Evolutionary conservation across 2,797 vertebrate genomes (phyloP).

Genomic region (Falco columbarius): DNA sequence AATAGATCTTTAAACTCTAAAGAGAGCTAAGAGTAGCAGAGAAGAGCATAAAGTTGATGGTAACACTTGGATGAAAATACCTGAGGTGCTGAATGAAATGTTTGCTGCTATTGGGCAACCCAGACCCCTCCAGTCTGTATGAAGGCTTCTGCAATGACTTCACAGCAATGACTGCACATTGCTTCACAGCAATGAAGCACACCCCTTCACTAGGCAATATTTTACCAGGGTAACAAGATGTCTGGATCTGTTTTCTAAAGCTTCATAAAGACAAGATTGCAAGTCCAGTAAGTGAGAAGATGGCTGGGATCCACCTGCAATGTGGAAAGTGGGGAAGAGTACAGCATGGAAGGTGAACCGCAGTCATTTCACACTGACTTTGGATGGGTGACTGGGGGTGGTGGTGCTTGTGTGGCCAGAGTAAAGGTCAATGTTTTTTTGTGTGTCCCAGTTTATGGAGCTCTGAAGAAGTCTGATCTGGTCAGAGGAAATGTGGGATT

Average conservation of each 20-base stretch:
- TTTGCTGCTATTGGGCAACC: not conserved
- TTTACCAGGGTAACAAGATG: not conserved
- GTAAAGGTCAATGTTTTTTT: accelerated
- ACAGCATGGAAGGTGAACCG: accelerated
- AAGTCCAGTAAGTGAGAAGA: not conserved
- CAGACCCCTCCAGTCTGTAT: not conserved
- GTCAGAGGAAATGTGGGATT: not conserved
- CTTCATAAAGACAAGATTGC: not conserved
- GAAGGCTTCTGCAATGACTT: not conserved
- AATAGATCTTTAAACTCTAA: not conserved
- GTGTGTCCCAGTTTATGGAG: not conserved
- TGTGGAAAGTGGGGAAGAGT: not conserved
- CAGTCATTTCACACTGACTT: not conserved
- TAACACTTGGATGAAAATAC: not conserved
- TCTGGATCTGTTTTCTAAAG: not conserved
- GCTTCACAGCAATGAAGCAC: not conserved
- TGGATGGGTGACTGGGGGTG: not conserved
- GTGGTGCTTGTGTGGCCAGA: not conserved
- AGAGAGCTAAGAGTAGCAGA: not conserved
- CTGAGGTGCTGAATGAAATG: not conserved
- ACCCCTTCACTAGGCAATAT: not conserved
- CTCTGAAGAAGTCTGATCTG: not conserved
- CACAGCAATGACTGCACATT: not conserved
- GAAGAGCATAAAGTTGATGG: not conserved
- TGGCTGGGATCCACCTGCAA: not conserved